Conservation (phyloP, 2,888 invertebrate species). For the Ptychoptera contaminata region DNA sequence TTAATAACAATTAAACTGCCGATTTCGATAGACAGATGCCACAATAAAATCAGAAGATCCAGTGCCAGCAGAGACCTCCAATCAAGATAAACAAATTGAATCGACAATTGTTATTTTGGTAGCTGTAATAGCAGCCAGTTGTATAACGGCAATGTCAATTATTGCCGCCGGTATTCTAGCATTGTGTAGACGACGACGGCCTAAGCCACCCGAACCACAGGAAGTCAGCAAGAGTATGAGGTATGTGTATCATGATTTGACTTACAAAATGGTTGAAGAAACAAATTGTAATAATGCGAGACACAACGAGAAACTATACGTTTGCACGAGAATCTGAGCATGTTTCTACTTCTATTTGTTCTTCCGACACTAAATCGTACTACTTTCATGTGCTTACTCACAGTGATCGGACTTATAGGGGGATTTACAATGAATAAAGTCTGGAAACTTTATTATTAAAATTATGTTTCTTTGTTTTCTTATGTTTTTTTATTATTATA, state of each 20-base stretch:
- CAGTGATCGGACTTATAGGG: no score
- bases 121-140: constrained; percentile 31
- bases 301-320: no score
- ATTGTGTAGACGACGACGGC: constrained; percentile 27
- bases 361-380: no score
- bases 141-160: constrained; percentile 32
- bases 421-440: no score
- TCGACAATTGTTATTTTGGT: constrained; percentile 30
- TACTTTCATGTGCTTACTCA: no score
- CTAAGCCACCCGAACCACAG: constrained; percentile 32
- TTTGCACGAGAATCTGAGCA: no score
- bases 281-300: no score
- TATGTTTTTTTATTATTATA: no score
- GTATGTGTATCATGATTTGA: constrained; percentile 13
- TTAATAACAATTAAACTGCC: background rate
- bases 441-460: no score
- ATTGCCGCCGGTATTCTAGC: constrained; percentile 32
- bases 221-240: constrained; percentile 32
- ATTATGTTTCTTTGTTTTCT: background rate
- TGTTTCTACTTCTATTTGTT: no score
- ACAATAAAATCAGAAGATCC: constrained; percentile 32
- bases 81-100: constrained; percentile 28
- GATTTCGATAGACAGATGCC: constrained; percentile 21
- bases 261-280: no score
- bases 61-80: constrained; percentile 32